Evolutionary conservation across 2,888 invertebrate genomes (phyloP).

Genomic region (Anoplius nigerrimus): DNA sequence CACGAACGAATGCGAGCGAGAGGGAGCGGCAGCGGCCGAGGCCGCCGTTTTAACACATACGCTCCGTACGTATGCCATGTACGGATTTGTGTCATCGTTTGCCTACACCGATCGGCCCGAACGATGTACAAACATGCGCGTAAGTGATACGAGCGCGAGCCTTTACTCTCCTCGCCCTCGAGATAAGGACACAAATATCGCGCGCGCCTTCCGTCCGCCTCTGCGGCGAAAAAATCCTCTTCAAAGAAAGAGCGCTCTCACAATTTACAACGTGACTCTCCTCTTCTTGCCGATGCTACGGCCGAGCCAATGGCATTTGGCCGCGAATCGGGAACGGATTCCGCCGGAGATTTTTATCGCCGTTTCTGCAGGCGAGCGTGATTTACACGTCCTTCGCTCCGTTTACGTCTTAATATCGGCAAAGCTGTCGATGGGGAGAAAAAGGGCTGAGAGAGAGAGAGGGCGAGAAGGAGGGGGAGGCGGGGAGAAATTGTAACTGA

Average conservation of each 20-base stretch:
- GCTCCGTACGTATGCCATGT: constrained; percentile 50
- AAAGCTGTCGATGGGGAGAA: too few species aligned
- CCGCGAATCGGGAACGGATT: neutral
- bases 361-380: too few species aligned
- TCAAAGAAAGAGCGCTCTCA: too few species aligned
- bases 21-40: neutral
- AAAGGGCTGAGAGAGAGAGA: neutral
- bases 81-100: constrained; percentile 65
- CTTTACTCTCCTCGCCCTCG: constrained; percentile 7
- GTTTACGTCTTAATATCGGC: too few species aligned
- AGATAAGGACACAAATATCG: constrained; percentile 1
- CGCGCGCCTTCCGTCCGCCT: neutral
- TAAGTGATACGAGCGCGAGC: neutral
- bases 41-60: constrained; percentile 10
- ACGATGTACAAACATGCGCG: constrained; percentile 1
- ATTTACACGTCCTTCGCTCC: too few species aligned
- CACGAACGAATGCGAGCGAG: constrained; percentile 46
- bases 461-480: neutral
- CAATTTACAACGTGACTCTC: too few species aligned
- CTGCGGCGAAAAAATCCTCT: too few species aligned
- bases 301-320: neutral
- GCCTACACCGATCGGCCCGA: constrained; percentile 30
- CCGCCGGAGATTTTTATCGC: too few species aligned
- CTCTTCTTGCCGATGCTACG: too few species aligned
- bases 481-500: constrained; percentile 9